Conservation (phyloP, 2,797 vertebrate species). For the Channallabes apus region DNA sequence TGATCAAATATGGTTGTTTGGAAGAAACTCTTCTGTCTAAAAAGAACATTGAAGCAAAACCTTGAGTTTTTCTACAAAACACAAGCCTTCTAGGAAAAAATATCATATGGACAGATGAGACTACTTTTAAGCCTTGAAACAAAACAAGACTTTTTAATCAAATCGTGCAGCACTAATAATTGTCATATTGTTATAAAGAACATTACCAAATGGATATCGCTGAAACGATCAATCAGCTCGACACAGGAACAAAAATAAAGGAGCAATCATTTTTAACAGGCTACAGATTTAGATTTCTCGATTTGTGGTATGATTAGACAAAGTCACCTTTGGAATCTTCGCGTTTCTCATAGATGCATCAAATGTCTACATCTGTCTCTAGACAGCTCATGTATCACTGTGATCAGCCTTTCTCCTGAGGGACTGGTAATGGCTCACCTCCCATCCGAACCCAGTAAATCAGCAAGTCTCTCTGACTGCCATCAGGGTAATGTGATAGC, state of each 20-base stretch:
- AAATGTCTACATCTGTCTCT: constrained; percentile 7
- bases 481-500: constrained; percentile 49
- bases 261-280: neutral
- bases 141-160: no score
- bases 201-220: neutral
- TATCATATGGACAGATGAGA: no score
- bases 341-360: constrained; percentile 5
- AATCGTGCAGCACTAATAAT: no score
- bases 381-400: constrained; percentile 36
- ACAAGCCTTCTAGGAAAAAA: no score
- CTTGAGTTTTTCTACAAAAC: no score
- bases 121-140: no score
- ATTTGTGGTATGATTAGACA: neutral
- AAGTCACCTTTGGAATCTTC: constrained; percentile 19
- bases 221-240: neutral
- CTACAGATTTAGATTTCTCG: neutral
- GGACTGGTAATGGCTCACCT: constrained; percentile 60
- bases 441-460: constrained; percentile 53
- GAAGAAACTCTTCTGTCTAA: no score
- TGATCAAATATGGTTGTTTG: no score
- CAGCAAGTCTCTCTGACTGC: constrained; percentile 39
- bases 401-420: constrained; percentile 58
- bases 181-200: no score
- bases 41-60: no score
- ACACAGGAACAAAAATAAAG: neutral